Evolutionary conservation across 2,888 invertebrate species (phyloP), one percentile per base, ranked within the genome.

Genomic region (Morpho deidamia): DNA sequence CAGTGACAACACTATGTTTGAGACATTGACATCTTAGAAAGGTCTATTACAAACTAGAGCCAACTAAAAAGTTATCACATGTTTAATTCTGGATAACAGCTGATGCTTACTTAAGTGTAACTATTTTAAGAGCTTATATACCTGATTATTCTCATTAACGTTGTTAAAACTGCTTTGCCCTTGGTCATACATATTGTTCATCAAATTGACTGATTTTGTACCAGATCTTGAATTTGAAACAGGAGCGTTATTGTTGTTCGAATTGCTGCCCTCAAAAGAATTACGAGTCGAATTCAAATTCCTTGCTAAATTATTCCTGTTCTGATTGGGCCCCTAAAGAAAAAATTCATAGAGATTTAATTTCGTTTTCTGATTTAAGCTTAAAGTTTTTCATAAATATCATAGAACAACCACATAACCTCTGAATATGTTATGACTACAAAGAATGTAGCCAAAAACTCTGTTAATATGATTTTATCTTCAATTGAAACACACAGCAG

Each of bases 161-260:
- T 86, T 88, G 59, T 79, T 86, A 53, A 84, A 81, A 66, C 76
- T 78, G 40, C 81, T 80, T 63, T 87, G 88, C 43, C 79, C 82
- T 62, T 80, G 84, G 53, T 88, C 88, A 69, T 84, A 88, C 88
- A 89, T 88, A 56, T 89, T 88, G 73, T 86, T 88, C 67, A 88
- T 87, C 60, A 89, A 67, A 64, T 88, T 89, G 7, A 87, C 83
- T 57, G 84, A 83, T 64, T 89, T 89, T 7, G 84, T 82, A 12
- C 75, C 81, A 54, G 77, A 69, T 59, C 86, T 73, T 33, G 82
- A 75, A 58, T 78, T 83, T 8, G 82, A 71, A 44, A 70, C 69
- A 44, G 84, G 76, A 8, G 79, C 70, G 57, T 81, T 87, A 54
- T 86, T 87, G 62, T 84, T 85, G 62, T 78, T 84, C 4, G 79